Base-by-base conservation (phyloP, 1,140 invertebrate genomes). In the Harlomillsia oculata region DNA sequence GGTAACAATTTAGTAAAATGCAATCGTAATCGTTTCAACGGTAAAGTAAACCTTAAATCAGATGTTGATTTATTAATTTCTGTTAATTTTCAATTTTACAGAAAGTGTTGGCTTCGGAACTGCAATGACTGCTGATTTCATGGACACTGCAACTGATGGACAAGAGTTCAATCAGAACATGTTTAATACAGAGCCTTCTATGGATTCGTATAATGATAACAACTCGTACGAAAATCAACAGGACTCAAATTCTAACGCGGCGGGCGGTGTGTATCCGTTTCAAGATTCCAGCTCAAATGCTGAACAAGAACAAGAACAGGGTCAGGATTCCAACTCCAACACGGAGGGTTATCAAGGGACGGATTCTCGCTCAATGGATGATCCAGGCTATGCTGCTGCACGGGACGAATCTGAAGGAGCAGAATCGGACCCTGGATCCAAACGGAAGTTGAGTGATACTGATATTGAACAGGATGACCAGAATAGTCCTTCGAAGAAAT, bases 401-500 rank as follows among this genome's bases (percentile, higher is more conserved):
- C 16, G 23, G 3, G 2, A 16, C 6, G 39, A 40, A 3, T 9
- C 16, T 2, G 39, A 40, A 44, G 28, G 28, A 13, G 16, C 16
- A 21, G 41, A 44, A 44, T 13, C n/a, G 5, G 45, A 48, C 0
- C 18, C 0, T 0, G 45, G n/a, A n/a, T n/a, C n/a, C n/a, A 48
- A 32, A 48, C 30, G 18, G 45, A 48, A 13, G 29, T 16, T 2
- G 45, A 48, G 16, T 28, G 45, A 14, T 28, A 20, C 18, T 8
- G 20, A 4, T 32, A 48, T 16, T 20, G 45, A 48, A 48, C 28
- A 1, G 56, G 60, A 41, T 51, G 54, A 8, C 60, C 64, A 18
- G n/a, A n/a, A n/a, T n/a, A 53, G 56, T 5, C 56, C 61, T n/a
- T 26, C 53, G 1, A 65, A 65, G 48, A 65, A 40, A 58, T 63